These are phyloP conservation scores for Chlorospingus flavigularis DNA, from an alignment of 2,797 vertebrate genomes.

Conservation along the genomic window DNA sequence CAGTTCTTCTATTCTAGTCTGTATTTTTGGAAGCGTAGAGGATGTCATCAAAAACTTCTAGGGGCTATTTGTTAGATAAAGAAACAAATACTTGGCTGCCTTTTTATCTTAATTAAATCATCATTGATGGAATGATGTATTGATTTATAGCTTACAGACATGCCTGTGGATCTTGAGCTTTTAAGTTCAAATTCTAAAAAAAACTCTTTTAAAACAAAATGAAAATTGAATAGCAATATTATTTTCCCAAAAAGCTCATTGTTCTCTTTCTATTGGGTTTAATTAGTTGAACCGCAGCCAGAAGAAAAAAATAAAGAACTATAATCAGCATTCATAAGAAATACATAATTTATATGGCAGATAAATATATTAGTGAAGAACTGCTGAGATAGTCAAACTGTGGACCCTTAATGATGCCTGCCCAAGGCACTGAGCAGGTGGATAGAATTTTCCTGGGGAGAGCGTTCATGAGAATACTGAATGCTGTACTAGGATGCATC, in stretches of 20 bases:
- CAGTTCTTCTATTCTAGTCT: neutral
- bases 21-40: conserved; percentile 15
- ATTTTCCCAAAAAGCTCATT: neutral
- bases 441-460: neutral
- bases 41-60: conserved; percentile 20
- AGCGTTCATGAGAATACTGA: neutral
- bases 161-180: neutral
- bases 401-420: neutral
- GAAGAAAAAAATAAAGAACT: neutral
- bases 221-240: neutral
- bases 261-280: neutral
- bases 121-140: conserved; percentile 49
- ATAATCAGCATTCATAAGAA: neutral
- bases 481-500: neutral
- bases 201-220: neutral
- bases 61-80: conserved; percentile 39
- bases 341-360: neutral
- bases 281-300: neutral
- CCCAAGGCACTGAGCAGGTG: neutral
- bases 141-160: conserved; percentile 27
- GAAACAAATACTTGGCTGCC: conserved; percentile 54
- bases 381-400: neutral
- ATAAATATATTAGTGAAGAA: neutral
- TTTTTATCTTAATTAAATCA: conserved; percentile 71
- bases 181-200: conserved; percentile 7